phyloP scores from a whole-genome alignment of 2,113 vertebrate species.

The Podilymbus podiceps region DNA sequence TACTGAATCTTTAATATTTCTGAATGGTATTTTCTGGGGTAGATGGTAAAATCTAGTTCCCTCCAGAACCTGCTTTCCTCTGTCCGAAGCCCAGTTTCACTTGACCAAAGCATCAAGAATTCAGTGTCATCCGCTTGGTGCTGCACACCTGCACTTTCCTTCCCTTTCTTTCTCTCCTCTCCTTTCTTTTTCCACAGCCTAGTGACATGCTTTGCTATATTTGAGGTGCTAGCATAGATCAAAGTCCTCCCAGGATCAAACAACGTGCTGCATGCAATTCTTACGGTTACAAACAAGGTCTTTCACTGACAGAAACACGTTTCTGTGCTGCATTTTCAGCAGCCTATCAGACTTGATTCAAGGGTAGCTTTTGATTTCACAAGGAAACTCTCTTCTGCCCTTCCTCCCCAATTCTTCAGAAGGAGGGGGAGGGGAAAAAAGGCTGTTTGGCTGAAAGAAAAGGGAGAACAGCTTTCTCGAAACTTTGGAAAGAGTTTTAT shows the following conservation, averaged over 20 bases:
- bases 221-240: conserved; percentile 45
- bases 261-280: background rate
- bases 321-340: conserved; percentile 36
- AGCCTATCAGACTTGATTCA: background rate
- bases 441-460: background rate
- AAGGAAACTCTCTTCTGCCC: background rate
- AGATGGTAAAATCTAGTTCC: background rate
- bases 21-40: background rate
- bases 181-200: conserved; percentile 2
- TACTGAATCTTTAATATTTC: background rate
- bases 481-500: background rate
- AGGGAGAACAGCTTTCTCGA: background rate
- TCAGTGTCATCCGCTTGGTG: background rate
- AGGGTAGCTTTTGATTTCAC: conserved; percentile 47
- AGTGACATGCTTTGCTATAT: conserved; percentile 39
- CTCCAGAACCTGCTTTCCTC: background rate
- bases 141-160: background rate
- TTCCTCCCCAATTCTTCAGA: background rate
- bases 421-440: background rate
- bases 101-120: background rate
- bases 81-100: background rate
- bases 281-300: conserved; percentile 58
- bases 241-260: conserved; percentile 65
- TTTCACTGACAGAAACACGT: conserved; percentile 30
- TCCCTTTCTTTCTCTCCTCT: background rate